Evolutionary conservation across 2,797 vertebrate species (phyloP).

Genomic region (Florisuga fusca): DNA sequence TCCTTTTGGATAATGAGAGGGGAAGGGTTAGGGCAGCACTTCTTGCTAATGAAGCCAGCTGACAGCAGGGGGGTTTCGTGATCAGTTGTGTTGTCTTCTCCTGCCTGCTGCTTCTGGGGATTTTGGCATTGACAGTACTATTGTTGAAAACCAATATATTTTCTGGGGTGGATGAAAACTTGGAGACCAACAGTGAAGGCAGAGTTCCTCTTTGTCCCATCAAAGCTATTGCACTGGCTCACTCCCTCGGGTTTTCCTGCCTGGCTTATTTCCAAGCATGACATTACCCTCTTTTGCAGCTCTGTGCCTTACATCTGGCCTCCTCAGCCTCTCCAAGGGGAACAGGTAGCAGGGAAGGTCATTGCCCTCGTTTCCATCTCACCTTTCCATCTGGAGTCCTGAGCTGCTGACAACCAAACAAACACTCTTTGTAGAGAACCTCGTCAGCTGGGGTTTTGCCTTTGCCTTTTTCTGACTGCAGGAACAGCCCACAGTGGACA

Average conservation of each 20-base stretch:
- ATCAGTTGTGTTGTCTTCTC: neutral
- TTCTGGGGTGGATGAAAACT: neutral
- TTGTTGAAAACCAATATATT: neutral
- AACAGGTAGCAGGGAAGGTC: neutral
- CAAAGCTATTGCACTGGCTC: neutral
- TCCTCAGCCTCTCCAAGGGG: neutral
- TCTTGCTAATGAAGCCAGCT: neutral
- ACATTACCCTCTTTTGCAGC: neutral
- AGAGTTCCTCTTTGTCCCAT: neutral
- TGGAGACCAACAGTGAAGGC: neutral
- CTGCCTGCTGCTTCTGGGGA: neutral
- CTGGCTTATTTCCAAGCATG: neutral
- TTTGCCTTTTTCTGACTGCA: neutral
- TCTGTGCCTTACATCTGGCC: neutral
- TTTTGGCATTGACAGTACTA: neutral
- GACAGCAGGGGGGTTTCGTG: neutral
- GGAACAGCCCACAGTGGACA: neutral
- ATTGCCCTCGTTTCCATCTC: neutral
- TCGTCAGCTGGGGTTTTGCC: neutral
- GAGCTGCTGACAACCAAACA: neutral
- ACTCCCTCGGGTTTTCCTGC: neutral
- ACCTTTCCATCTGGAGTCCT: neutral
- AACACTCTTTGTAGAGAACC: neutral
- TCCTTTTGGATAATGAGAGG: neutral
- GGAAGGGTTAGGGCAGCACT: neutral